A percentile compares a stretch with the other conserved stretches of the same genome.
These are phyloP conservation scores for Dicycla oo DNA, from an alignment of 2,888 invertebrate species.

Conservation along the genomic window DNA sequence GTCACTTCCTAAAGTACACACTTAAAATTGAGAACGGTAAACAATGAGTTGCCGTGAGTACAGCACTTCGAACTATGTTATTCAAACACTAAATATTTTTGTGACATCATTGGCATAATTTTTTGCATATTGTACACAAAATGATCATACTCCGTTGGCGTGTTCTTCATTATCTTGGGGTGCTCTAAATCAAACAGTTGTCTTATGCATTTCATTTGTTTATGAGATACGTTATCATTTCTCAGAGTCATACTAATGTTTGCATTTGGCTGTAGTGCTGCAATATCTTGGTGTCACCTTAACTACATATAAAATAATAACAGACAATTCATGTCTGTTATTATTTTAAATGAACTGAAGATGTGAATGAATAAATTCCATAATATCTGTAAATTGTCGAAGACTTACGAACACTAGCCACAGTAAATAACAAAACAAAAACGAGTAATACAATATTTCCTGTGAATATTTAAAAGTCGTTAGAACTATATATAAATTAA, in stretches of 20 bases:
- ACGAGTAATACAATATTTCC: slow-evolving; percentile 1
- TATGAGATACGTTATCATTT: slow-evolving; percentile 72
- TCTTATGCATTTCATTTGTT: slow-evolving; percentile 71
- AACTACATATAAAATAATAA: slow-evolving; percentile 13
- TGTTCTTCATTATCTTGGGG: slow-evolving; percentile 50
- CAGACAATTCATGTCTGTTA: slow-evolving; percentile 6
- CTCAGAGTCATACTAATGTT: slow-evolving; percentile 56
- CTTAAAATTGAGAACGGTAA: slow-evolving; percentile 60
- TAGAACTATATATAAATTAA: slow-evolving; percentile 14
- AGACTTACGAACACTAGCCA: not conserved
- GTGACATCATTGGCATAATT: slow-evolving; percentile 55
- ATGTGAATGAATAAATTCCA: slow-evolving; percentile 7
- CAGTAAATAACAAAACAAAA: slow-evolving; percentile 3
- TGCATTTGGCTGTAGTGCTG: slow-evolving; percentile 55
- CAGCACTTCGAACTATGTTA: slow-evolving; percentile 55
- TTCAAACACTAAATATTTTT: slow-evolving; percentile 51
- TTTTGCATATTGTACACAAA: slow-evolving; percentile 48
- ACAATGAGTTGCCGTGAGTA: slow-evolving; percentile 56
- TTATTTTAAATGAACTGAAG: slow-evolving; percentile 13
- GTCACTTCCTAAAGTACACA: slow-evolving; percentile 53
- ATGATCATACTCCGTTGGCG: slow-evolving; percentile 25
- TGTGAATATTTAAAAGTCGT: not conserved
- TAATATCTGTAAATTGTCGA: not conserved
- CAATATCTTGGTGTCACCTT: slow-evolving; percentile 48
- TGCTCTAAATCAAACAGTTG: slow-evolving; percentile 65